Conservation (phyloP, 2,113 vertebrate species). For the Cnemophilus loriae region DNA sequence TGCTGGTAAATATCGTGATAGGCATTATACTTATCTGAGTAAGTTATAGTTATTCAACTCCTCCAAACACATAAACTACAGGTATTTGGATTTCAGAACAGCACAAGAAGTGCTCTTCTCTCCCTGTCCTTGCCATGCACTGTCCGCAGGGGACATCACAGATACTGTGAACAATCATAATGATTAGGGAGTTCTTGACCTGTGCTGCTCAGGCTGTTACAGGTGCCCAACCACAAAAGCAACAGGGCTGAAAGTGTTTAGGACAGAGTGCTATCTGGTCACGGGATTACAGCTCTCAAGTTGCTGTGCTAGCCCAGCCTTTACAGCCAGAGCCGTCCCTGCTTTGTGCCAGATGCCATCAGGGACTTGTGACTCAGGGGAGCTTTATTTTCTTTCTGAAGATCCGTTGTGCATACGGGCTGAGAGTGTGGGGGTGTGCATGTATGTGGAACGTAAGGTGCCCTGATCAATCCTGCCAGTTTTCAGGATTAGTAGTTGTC, state of each 20-base stretch:
- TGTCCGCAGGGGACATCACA: not conserved
- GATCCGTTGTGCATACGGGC: no score
- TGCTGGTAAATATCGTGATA: not conserved
- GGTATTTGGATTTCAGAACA: not conserved
- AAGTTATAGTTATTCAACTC: not conserved
- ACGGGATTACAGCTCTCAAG: not conserved
- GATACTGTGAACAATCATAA: rapidly evolving
- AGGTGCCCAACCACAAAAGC: not conserved
- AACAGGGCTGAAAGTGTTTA: not conserved
- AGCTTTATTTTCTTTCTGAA: not conserved
- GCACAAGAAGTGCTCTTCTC: not conserved
- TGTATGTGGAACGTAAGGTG: rapidly evolving
- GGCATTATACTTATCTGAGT: not conserved
- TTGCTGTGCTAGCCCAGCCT: not conserved
- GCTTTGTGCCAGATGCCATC: not conserved
- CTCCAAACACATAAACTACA: not conserved
- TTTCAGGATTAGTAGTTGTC: not conserved
- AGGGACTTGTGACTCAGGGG: not conserved
- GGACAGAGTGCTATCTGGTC: not conserved
- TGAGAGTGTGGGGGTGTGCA: rapidly evolving
- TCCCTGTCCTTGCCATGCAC: not conserved
- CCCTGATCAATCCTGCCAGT: not conserved
- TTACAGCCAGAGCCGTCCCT: not conserved
- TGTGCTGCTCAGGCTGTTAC: rapidly evolving
- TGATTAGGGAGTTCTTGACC: not conserved